Conservation (phyloP, 2,113 vertebrate species). For the Sarotherodon lohbergeri region DNA sequence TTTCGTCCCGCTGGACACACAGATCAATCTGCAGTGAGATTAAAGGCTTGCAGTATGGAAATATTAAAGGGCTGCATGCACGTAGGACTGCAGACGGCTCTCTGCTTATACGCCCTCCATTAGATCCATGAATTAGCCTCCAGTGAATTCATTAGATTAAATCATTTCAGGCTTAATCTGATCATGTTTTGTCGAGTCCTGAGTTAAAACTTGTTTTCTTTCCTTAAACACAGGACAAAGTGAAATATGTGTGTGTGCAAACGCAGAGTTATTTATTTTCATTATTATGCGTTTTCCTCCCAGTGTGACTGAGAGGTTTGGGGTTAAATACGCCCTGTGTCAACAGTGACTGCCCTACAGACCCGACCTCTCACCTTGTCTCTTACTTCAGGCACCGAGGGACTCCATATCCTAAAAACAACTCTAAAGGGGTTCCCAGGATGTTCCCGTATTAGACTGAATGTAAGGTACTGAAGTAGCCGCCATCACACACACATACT, state of each 20-base stretch:
- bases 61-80: background rate
- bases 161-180: background rate
- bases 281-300: rapidly evolving
- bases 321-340: background rate
- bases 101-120: background rate
- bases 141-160: background rate
- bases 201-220: background rate
- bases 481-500: background rate
- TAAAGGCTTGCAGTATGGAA: background rate
- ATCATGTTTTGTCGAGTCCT: background rate
- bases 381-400: background rate
- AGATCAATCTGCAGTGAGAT: background rate
- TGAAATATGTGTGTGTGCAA: background rate
- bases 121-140: background rate
- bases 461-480: background rate
- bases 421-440: background rate
- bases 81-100: background rate
- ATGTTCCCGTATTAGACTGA: background rate
- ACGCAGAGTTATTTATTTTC: background rate
- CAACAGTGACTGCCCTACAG: rapidly evolving
- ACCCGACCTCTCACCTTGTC: background rate
- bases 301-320: background rate
- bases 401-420: background rate
- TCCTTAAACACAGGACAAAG: background rate
- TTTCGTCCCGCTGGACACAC: rapidly evolving